Evolutionary conservation across 2,888 invertebrate genomes (phyloP).

Genomic region (Antitype chi): DNA sequence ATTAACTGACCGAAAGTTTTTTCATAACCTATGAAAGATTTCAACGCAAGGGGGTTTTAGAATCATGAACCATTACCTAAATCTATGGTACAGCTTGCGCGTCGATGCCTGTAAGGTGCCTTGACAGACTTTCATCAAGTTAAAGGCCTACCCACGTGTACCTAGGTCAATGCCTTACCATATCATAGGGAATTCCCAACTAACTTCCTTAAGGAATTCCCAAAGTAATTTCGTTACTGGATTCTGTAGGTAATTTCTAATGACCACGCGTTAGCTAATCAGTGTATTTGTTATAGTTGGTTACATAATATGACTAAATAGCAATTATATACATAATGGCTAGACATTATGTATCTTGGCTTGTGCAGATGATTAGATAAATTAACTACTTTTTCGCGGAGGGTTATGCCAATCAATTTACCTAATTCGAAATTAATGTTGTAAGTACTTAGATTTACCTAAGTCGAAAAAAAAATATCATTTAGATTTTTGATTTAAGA

Average conservation of each 20-base stretch:
- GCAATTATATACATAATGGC: conserved; percentile 4
- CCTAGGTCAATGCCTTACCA: neutral
- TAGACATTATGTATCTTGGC: neutral
- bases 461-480: neutral
- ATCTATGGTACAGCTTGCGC: too few relatives aligned
- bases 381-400: neutral
- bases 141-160: neutral
- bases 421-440: neutral
- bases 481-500: neutral
- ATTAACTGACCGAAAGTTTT: too few relatives aligned
- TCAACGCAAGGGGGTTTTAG: too few relatives aligned
- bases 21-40: too few relatives aligned
- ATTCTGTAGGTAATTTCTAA: neutral
- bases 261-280: neutral
- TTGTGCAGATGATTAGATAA: neutral
- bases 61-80: too few relatives aligned
- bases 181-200: neutral
- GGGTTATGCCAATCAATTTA: neutral
- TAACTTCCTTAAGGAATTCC: neutral
- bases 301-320: conserved; percentile 21
- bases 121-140: too few relatives aligned
- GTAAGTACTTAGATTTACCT: neutral
- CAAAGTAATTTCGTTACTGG: neutral
- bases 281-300: neutral
- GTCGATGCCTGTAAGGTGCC: too few relatives aligned